These are phyloP conservation scores for Heterotilapia buettikoferi DNA, from an alignment of 2,113 vertebrate genomes.

Conservation along the genomic window DNA sequence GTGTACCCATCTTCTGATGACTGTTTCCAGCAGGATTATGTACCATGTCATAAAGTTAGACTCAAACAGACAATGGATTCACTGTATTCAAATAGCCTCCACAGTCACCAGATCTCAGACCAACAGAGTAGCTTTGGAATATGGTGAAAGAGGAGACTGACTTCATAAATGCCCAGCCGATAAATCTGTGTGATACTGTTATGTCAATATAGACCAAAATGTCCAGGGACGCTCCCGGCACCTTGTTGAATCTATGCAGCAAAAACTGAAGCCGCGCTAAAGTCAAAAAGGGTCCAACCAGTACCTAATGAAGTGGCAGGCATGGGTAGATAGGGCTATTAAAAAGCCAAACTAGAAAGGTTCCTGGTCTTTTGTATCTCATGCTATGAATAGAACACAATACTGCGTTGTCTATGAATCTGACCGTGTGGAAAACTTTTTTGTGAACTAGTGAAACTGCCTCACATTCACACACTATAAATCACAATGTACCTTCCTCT, in stretches of 20 bases:
- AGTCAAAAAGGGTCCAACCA: not conserved
- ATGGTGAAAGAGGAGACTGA: not conserved
- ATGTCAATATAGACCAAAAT: not conserved
- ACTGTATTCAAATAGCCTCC: not conserved
- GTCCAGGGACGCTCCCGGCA: not conserved
- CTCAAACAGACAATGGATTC: not conserved
- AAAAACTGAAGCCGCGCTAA: not conserved
- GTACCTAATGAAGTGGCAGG: not conserved
- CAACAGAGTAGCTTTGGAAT: not conserved
- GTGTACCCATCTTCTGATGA: not conserved
- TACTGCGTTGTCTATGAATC: not conserved
- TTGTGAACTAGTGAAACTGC: not conserved
- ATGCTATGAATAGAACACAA: rapidly evolving
- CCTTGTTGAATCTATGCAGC: not conserved
- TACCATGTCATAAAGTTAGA: not conserved
- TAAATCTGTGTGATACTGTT: not conserved
- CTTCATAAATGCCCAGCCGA: rapidly evolving
- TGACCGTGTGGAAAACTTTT: not conserved
- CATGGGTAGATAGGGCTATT: not conserved
- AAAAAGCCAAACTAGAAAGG: not conserved
- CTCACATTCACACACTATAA: not conserved
- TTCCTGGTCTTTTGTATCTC: not conserved
- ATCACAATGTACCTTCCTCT: not conserved
- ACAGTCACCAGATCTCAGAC: not conserved
- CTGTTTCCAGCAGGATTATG: not conserved